These are phyloP conservation scores for Ridgeia piscesae DNA, from an alignment of 1,140 invertebrate species.

Conservation along the genomic window DNA sequence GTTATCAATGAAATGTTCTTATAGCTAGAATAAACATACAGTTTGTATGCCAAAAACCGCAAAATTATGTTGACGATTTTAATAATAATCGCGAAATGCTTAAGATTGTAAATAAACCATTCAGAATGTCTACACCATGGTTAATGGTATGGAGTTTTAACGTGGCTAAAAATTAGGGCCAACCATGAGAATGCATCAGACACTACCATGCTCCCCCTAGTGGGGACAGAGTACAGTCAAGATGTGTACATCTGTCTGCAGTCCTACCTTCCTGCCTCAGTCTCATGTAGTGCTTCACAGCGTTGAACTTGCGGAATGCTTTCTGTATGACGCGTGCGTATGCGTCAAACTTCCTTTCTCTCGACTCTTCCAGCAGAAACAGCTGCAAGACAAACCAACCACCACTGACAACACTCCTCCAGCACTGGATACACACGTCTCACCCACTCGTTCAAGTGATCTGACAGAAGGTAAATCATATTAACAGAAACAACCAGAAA, in stretches of 20 bases:
- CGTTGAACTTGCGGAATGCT: constrained; percentile 72
- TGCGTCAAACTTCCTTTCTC: constrained; percentile 72
- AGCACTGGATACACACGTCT: not conserved
- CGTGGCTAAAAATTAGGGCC: too few relatives aligned
- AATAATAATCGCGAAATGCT: too few relatives aligned
- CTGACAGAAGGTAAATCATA: not conserved
- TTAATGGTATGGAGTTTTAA: too few relatives aligned
- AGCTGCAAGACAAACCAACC: constrained; percentile 60
- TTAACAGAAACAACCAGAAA: too few relatives aligned
- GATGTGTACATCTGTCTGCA: too few relatives aligned
- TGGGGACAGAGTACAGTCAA: not conserved
- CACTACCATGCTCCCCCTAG: too few relatives aligned
- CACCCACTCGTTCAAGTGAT: not conserved
- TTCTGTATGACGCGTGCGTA: constrained; percentile 74
- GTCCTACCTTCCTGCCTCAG: constrained; percentile 65
- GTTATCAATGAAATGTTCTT: too few relatives aligned
- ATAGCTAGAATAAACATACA: too few relatives aligned
- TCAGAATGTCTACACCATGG: not conserved
- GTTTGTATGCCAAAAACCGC: too few relatives aligned
- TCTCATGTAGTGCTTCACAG: constrained; percentile 65
- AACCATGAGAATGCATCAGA: too few relatives aligned
- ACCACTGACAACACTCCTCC: not conserved
- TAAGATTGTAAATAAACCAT: not conserved
- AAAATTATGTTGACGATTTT: not conserved
- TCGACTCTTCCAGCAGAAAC: constrained; percentile 73